These are phyloP conservation scores for Amiota minor DNA, from an alignment of 2,888 invertebrate genomes.

Conservation along the genomic window DNA sequence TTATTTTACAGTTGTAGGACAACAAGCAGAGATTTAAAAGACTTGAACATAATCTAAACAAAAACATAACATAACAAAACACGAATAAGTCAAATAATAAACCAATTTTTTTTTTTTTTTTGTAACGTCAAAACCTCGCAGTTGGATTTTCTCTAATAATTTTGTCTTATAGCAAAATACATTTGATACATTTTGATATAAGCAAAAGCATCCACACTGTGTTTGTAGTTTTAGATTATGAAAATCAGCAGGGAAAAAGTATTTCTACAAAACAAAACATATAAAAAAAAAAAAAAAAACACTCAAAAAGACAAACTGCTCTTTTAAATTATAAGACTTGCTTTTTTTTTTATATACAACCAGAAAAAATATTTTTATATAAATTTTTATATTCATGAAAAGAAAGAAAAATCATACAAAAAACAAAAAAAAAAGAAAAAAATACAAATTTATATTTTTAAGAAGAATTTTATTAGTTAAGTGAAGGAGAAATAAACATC, in stretches of 20 bases:
- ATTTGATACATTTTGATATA: neutral
- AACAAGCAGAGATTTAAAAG: constrained; percentile 62
- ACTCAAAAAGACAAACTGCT: too few species aligned
- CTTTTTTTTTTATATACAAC: too few species aligned
- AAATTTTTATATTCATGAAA: too few species aligned
- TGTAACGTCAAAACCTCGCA: constrained; percentile 55
- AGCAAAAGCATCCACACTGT: neutral
- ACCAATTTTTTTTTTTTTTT: constrained; percentile 34
- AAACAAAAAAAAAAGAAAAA: too few species aligned
- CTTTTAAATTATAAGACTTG: too few species aligned
- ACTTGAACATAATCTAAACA: constrained; percentile 45
- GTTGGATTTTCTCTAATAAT: constrained; percentile 36
- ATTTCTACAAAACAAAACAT: constrained; percentile 43
- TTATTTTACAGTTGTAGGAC: constrained; percentile 69
- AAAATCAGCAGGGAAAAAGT: constrained; percentile 60
- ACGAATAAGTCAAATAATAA: constrained; percentile 42
- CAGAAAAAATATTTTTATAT: too few species aligned
- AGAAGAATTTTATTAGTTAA: too few species aligned
- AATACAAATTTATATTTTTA: too few species aligned
- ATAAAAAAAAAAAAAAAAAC: neutral
- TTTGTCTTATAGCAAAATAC: constrained; percentile 32
- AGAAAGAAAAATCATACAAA: too few species aligned
- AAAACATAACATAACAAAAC: constrained; percentile 31
- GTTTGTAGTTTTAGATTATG: constrained; percentile 34
- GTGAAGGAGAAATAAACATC: too few species aligned